These are phyloP conservation scores for Caenorhabditis brenneri DNA, from an alignment of 1,140 invertebrate genomes.

Conservation along the genomic window DNA sequence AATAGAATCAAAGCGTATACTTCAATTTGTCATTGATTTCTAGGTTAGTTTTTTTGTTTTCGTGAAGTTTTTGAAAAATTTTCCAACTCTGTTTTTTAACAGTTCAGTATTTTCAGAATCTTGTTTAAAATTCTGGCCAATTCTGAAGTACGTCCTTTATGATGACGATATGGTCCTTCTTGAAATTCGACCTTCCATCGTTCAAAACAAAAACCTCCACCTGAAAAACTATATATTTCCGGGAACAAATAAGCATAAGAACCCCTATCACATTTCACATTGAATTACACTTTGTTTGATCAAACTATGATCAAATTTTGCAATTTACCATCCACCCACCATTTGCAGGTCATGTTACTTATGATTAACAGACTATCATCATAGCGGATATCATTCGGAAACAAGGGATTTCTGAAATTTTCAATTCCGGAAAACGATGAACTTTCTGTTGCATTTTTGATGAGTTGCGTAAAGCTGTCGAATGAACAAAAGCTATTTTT, in stretches of 20 bases:
- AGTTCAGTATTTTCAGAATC: too few relatives aligned
- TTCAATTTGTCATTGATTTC: too few relatives aligned
- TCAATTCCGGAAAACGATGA: too few relatives aligned
- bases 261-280: neutral
- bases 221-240: neutral
- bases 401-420: neutral
- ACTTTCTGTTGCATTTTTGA: neutral
- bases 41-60: too few relatives aligned
- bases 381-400: neutral
- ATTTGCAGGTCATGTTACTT: neutral
- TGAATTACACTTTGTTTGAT: neutral
- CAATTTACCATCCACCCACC: neutral
- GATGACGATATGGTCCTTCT: too few relatives aligned
- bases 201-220: neutral
- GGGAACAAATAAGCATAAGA: neutral
- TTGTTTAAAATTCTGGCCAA: too few relatives aligned
- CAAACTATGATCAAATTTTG: neutral
- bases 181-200: neutral
- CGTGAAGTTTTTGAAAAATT: too few relatives aligned
- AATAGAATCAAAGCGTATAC: too few relatives aligned
- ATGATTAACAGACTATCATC: neutral
- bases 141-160: too few relatives aligned
- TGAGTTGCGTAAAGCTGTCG: neutral
- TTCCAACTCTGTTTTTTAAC: too few relatives aligned
- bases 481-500: too few relatives aligned